A percentile compares a stretch with the other conserved stretches of the same genome.
Evolutionary conservation across 2,113 vertebrate species (phyloP).

Genomic region (Nothobranchius kuhntae): DNA sequence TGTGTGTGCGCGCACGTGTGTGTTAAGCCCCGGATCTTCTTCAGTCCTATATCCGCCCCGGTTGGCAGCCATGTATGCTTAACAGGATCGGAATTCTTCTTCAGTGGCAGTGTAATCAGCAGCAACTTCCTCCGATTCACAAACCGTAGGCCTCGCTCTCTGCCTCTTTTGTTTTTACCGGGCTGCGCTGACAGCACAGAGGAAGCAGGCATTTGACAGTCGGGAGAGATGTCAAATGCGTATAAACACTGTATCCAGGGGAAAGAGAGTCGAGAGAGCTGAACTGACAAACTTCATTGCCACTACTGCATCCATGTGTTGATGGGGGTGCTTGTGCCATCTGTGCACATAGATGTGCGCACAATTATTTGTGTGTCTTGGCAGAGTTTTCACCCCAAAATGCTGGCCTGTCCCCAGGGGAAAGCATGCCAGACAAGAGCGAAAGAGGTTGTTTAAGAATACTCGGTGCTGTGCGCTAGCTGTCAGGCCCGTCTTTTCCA

Average conservation of each 20-base stretch:
- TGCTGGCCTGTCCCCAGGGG: conserved; percentile 42
- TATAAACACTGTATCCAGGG: conserved; percentile 53
- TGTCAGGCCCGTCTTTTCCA: conserved; percentile 56
- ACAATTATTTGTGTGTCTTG: conserved; percentile 51
- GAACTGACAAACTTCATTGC: conserved; percentile 35
- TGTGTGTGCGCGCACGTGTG: no score
- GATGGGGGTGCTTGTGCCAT: conserved; percentile 41
- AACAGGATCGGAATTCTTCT: conserved; percentile 75
- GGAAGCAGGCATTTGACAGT: conserved; percentile 71
- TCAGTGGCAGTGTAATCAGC: conserved; percentile 73
- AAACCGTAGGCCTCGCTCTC: conserved; percentile 53
- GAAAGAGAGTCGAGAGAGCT: conserved; percentile 21
- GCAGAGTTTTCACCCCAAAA: conserved; percentile 14
- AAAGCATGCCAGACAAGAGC: conserved; percentile 37
- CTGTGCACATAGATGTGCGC: conserved; percentile 31
- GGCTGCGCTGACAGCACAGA: conserved; percentile 67
- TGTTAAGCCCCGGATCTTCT: no score
- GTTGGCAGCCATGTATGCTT: conserved; percentile 20
- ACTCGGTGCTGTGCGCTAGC: conserved; percentile 36
- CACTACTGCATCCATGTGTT: conserved; percentile 44
- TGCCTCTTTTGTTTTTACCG: conserved; percentile 72
- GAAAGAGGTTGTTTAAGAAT: conserved; percentile 44
- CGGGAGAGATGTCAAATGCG: conserved; percentile 58
- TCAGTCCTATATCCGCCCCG: no score
- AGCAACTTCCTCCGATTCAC: conserved; percentile 78